Percentiles rank a stretch among this genome's conserved stretches.
Evolutionary conservation across 1,140 invertebrate genomes (phyloP).

Genomic region (Papilio glaucus): DNA sequence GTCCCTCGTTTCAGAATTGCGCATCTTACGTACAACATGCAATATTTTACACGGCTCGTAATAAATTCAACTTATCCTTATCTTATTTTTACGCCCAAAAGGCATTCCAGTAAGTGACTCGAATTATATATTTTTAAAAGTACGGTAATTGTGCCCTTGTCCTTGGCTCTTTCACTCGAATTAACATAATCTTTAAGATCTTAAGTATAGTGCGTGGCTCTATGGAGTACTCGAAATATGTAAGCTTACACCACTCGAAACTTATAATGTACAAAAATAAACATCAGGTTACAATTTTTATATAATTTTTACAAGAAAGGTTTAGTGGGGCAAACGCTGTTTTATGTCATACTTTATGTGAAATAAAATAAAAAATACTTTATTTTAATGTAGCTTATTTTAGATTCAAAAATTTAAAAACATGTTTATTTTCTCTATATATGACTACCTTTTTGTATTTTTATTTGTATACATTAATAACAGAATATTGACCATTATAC

Average conservation of each 20-base stretch:
- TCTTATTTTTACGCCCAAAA: constrained; percentile 60
- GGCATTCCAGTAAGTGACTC: constrained; percentile 53
- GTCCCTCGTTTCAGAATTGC: constrained; percentile 62
- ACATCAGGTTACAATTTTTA: neutral
- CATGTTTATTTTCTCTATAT: no score
- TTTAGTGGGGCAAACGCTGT: no score
- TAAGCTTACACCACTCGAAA: constrained; percentile 9
- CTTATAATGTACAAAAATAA: neutral
- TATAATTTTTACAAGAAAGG: no score
- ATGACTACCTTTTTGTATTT: no score
- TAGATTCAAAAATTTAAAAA: neutral
- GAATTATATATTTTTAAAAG: constrained; percentile 50
- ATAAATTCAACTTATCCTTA: constrained; percentile 64
- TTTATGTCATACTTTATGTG: no score
- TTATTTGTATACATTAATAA: no score
- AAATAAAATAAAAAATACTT: no score
- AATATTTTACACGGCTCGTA: constrained; percentile 63
- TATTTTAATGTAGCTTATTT: neutral
- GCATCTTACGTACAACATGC: constrained; percentile 62
- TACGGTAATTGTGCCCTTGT: constrained; percentile 50
- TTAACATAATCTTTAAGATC: constrained; percentile 33
- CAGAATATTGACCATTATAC: no score
- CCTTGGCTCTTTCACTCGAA: constrained; percentile 38
- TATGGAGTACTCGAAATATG: constrained; percentile 12
- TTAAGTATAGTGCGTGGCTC: constrained; percentile 26